These are phyloP conservation scores for Sebastes nivosus DNA, from an alignment of 2,797 vertebrate genomes.

Conservation along the genomic window DNA sequence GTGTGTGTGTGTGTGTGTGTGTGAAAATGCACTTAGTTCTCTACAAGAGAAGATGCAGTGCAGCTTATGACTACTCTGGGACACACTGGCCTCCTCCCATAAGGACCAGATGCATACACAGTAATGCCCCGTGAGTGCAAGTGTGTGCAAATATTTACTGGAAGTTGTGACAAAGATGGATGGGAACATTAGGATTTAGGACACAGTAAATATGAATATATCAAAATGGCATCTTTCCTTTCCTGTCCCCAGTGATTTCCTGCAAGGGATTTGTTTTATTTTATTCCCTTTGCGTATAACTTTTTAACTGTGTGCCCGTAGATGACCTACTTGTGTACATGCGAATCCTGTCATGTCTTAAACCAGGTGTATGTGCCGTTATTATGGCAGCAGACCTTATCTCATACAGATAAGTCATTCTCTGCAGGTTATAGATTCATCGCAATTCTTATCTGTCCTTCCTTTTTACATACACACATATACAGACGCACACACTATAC, in stretches of 20 bases:
- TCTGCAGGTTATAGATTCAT: constrained; percentile 23
- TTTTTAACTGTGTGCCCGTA: neutral
- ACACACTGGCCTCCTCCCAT: constrained; percentile 7
- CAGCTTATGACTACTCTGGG: constrained; percentile 24
- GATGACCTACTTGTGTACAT: constrained; percentile 32
- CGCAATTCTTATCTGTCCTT: constrained; percentile 4
- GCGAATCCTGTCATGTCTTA: neutral
- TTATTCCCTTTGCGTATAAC: neutral
- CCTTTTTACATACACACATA: neutral
- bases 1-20: too few relatives aligned
- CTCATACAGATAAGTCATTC: constrained; percentile 5
- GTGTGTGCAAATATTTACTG: constrained; percentile 57
- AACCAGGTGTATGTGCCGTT: neutral
- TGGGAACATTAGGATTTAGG: constrained; percentile 40
- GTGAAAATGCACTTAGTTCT: constrained; percentile 39
- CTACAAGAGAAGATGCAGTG: constrained; percentile 16
- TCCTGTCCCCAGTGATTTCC: constrained; percentile 18
- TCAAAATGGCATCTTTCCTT: constrained; percentile 16
- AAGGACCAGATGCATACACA: constrained; percentile 8
- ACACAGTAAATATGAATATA: constrained; percentile 36
- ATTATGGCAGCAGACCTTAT: constrained; percentile 3
- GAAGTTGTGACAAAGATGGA: constrained; percentile 40
- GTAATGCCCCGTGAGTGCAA: constrained; percentile 12
- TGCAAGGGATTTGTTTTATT: constrained; percentile 13
- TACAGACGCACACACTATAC: neutral